Percentiles rank a stretch among this genome's conserved stretches.
phyloP scores from a whole-genome alignment of 2,888 invertebrate species.

The Drosophila paranaensis region DNA sequence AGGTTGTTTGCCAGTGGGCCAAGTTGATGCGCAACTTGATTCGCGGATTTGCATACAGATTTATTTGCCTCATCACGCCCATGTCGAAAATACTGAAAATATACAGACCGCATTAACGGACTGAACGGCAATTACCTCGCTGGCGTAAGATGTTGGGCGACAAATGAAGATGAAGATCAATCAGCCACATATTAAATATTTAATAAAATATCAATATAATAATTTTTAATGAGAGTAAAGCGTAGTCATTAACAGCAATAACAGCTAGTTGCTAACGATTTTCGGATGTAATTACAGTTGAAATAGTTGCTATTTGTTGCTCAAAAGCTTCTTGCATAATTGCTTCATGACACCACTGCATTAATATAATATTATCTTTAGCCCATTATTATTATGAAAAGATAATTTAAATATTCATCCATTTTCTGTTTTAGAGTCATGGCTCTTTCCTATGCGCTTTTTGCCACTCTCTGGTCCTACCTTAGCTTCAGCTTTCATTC shows the following conservation, averaged over 20 bases:
- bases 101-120: not conserved
- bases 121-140: constrained; percentile 13
- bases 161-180: too few species aligned
- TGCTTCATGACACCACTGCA: too few species aligned
- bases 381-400: too few species aligned
- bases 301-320: too few species aligned
- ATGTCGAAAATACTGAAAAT: constrained; percentile 7
- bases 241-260: too few species aligned
- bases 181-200: not conserved
- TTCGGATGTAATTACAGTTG: too few species aligned
- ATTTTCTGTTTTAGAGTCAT: not conserved
- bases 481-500: constrained; percentile 5
- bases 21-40: constrained; percentile 29
- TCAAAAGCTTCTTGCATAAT: too few species aligned
- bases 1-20: constrained; percentile 25
- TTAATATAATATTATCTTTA: too few species aligned
- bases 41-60: constrained; percentile 49
- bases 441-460: not conserved
- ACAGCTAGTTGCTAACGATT: too few species aligned
- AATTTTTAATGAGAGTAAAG: too few species aligned
- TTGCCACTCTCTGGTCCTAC: not conserved
- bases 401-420: not conserved
- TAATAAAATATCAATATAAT: too few species aligned
- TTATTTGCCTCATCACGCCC: constrained; percentile 39
- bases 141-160: constrained; percentile 4